phyloP scores from a whole-genome alignment of 2,888 invertebrate species.

The Melinopterus prodromus region DNA sequence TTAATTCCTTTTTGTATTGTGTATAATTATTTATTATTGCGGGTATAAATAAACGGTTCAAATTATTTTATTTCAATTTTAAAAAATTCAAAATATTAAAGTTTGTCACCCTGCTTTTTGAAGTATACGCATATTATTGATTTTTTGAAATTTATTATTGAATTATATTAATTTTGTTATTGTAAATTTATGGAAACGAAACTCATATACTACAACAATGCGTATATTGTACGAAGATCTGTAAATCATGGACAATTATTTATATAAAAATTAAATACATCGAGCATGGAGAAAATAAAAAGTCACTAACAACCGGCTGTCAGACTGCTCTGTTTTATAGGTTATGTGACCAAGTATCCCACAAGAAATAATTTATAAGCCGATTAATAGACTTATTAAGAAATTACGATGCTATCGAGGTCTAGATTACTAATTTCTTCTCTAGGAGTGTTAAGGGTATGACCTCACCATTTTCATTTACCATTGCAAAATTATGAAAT shows the following conservation, averaged over 20 bases:
- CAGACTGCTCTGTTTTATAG: slow-evolving; percentile 18
- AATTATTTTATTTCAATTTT: neutral
- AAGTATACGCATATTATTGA: neutral
- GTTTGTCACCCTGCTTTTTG: neutral
- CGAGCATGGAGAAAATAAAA: neutral
- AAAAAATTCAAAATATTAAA: neutral
- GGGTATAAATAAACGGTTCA: neutral
- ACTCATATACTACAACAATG: neutral
- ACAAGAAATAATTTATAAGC: neutral
- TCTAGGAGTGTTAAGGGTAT: slow-evolving; percentile 58
- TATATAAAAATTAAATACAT: neutral
- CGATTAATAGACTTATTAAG: slow-evolving; percentile 12
- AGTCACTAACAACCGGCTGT: neutral
- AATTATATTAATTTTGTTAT: neutral
- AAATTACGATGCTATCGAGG: slow-evolving; percentile 61
- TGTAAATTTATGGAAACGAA: neutral
- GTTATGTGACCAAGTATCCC: slow-evolving; percentile 11
- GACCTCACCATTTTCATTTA: slow-evolving; percentile 39
- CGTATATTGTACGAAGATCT: neutral
- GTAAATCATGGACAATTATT: neutral
- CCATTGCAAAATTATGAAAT: slow-evolving; percentile 16
- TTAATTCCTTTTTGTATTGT: neutral
- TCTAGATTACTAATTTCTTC: slow-evolving; percentile 60
- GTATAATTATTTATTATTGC: neutral
- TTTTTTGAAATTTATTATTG: neutral